Base-by-base conservation (phyloP, 2,113 vertebrate species). In the Phrynosoma platyrhinos region DNA sequence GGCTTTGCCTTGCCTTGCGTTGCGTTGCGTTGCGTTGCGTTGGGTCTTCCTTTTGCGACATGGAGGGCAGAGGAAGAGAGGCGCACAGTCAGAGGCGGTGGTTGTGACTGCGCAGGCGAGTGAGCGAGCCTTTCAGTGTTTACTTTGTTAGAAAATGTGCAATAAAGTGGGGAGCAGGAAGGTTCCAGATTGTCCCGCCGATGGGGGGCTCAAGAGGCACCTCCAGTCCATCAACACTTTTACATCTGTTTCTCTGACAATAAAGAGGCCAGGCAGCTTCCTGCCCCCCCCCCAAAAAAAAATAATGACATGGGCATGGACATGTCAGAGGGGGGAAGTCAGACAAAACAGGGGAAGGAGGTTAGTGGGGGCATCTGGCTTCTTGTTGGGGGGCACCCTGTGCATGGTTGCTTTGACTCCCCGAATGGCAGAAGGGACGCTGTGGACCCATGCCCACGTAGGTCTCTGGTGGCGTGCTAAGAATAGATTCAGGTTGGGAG, bases 11-110 rank as follows among this genome's bases (percentile, higher is more conserved):
- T 36, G 36, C 85, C 80, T 90, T 78, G 55, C 1, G 79, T 52
- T 72, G 55, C 1, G 79, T 52, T 72, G 85, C 74, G 72, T 75
- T 71, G 94, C 76, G 88, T 91, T 86, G 85, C 74, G 72, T 75
- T 71, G 62, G 86, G n/a, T 42, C 64, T 64, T 66, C 68, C 53
- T 72, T 16, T 4, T 18, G 23, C 53, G 53, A 81, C 23, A 30
- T 20, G 47, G 53, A 47, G 58, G 52, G 40, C 40, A 6, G 69
- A 76, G 86, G 7, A 25, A 42, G 30, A 1, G 27, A 4, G 18
- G 40, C 32, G n/a, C 4, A 21, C 27, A 16, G 21, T 36, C 64
- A 53, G 42, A 7, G 21, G 77, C 23, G n/a, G 85, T 5, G 30
- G 64, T 25, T 8, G 13, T 1, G 18, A 2, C 30, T 47, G 20